These are phyloP conservation scores for Tribolium castaneum DNA, from an alignment of 1,140 invertebrate genomes.

Conservation along the genomic window DNA sequence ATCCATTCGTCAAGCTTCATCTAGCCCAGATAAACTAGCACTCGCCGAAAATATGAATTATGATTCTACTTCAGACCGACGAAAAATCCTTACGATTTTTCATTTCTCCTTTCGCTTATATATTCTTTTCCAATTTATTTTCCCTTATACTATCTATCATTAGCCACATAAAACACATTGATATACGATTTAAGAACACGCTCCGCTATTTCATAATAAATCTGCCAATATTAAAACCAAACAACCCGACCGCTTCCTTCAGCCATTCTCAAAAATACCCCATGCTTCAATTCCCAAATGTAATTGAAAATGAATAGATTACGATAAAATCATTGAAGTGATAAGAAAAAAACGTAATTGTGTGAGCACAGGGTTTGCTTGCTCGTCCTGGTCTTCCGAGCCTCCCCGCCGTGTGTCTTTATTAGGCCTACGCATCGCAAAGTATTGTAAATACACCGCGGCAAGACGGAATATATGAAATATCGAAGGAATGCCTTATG, in stretches of 20 bases:
- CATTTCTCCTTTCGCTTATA: conserved; percentile 52
- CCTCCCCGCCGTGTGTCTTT: neutral
- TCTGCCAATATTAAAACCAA: conserved; percentile 16
- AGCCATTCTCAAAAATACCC: neutral
- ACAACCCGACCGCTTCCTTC: neutral
- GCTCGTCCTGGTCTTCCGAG: no score
- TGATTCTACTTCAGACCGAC: conserved; percentile 48
- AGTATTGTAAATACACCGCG: conserved; percentile 14
- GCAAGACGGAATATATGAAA: conserved; percentile 41
- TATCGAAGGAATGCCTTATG: conserved; percentile 42
- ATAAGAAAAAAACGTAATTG: no score
- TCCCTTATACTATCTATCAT: conserved; percentile 41
- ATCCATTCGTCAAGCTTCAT: conserved; percentile 56
- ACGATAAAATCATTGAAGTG: no score
- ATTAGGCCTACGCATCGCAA: neutral
- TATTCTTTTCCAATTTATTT: conserved; percentile 55
- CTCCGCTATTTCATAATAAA: conserved; percentile 20
- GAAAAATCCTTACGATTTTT: conserved; percentile 55
- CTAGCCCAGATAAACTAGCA: conserved; percentile 51
- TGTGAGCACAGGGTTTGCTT: no score
- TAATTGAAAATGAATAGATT: no score
- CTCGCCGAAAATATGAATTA: conserved; percentile 54
- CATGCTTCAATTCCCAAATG: no score
- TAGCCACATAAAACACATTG: conserved; percentile 35
- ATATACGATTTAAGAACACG: conserved; percentile 35